Base-by-base conservation (phyloP, 2,888 invertebrate genomes). In the Volucella inflata region DNA sequence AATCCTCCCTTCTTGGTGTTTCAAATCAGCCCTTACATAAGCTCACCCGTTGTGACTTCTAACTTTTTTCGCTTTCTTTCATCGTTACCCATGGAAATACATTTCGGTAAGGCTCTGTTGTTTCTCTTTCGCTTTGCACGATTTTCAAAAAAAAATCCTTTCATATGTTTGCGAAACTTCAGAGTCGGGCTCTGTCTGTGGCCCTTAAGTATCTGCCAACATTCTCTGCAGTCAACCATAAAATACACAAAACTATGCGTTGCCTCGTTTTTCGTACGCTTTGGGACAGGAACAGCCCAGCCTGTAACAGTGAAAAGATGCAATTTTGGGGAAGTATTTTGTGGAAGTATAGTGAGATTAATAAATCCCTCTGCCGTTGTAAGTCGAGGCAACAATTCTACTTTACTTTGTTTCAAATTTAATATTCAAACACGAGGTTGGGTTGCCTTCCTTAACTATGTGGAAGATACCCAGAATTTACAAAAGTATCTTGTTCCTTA, bases 71-170 rank as follows among this genome's bases (percentile, higher is more conserved):
- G 10, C 53, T 53, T 36, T 16, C 30, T 68, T 59, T 71, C 11
- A 40, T 40, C 68, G 46, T 36, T 53, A 36, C 53, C 42, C 44
- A 60, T 64, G 53, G 53, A 46, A 62, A 55, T 51, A 30, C 53
- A 53, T 72, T 72, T 46, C 62, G 62, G 72, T 53, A 53, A 42
- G 50, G n/a, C 42, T 12, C 8, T n/a, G n/a, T 44, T n/a, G 12
- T 44, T 16, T 21, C 16, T 16, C 55, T 6, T 30, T 53, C 14
- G 10, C 44, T 44, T n/a, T 44, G 10, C 42, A 12, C 17, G 38
- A 12, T 65, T 65, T 21, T 4, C 6, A 6, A 30, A 10, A 30
- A 10, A 10, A 42, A 42, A 42, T 67, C 42, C 40, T 44, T 67
- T 11, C 53, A 21, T 53, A 14, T 16, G 40, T 8, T 36, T 21